Evolutionary conservation across 2,797 vertebrate species (phyloP), one percentile per base, ranked within the genome.

Genomic region (Leptodactylus fallax): DNA sequence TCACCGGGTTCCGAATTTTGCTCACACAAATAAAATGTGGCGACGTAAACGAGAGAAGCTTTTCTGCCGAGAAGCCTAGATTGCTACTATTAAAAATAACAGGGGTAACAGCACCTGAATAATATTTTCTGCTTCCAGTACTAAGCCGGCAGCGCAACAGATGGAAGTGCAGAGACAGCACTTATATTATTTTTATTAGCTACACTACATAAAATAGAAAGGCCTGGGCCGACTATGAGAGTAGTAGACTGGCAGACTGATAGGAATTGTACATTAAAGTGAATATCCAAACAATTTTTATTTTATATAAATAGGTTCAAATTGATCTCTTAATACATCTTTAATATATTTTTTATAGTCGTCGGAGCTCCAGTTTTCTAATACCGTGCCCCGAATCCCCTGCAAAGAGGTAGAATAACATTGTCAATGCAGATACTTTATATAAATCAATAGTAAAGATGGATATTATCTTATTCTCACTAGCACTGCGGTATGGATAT

Each of bases 11-110:
- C 83, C 36, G 58, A 71, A 83, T 90, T 90, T 89, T 14, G 27
- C 84, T 89, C 56, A 86, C 77, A 90, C 77, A 83, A 0, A 86
- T 82, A 91, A 89, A 87, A 89, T 86, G 84, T 55, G 74, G 84
- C 55, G 0, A 0, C 0, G 61, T 36, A 86, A 87, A 87, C 55
- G 36, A 80, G 36, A 84, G 65, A 53, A 36, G 85, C 85, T 83
- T 85, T 2, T 76, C 81, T n/a, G n/a, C 25, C 77, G 21, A 81
- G 84, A 80, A 49, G 58, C 79, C 49, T 83, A 85, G 69, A 88
- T 81, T 85, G 84, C 87, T 82, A 60, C 79, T 86, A 83, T 83
- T 83, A 83, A 53, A 89, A 83, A 83, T 78, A 79, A 77, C 84
- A 72, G 80, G 80, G 45, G 47, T 60, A 61, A 25, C 36, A 23